Evolutionary conservation across 2,888 invertebrate species (phyloP).

Genomic region (Lepidochrysops patricia): DNA sequence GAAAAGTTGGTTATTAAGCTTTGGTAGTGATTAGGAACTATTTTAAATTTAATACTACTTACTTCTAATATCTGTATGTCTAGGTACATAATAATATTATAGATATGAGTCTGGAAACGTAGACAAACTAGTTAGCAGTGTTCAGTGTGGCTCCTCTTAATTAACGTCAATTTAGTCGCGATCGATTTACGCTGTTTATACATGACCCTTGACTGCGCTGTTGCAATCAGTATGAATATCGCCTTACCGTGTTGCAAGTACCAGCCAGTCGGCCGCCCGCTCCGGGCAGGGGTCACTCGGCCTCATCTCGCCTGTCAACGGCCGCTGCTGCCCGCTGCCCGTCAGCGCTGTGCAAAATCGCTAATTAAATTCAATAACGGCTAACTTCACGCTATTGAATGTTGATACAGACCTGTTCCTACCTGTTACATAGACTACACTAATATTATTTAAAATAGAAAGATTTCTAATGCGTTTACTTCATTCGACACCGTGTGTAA

Average conservation of each 20-base stretch:
- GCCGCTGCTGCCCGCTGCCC: constrained; percentile 29
- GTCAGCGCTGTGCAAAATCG: constrained; percentile 61
- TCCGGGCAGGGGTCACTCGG: constrained; percentile 34
- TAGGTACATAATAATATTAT: no score
- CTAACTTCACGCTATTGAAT: constrained; percentile 36
- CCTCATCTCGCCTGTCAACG: constrained; percentile 19
- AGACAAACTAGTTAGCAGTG: no score
- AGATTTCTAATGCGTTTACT: not conserved
- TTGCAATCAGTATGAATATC: constrained; percentile 12
- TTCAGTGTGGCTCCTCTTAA: not conserved
- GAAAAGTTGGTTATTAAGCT: no score
- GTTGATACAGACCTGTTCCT: constrained; percentile 21
- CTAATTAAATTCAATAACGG: constrained; percentile 55
- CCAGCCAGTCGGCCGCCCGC: constrained; percentile 25
- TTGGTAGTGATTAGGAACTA: no score
- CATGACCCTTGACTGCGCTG: not conserved
- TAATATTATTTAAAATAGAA: not conserved
- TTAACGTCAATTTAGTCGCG: not conserved
- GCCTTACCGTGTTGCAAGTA: constrained; percentile 34
- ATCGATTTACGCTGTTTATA: not conserved
- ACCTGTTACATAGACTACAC: constrained; percentile 20
- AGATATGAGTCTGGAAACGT: no score
- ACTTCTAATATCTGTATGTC: no score
- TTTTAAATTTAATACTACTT: no score
- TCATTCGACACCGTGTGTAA: not conserved